A percentile compares a stretch with the other conserved stretches of the same genome.
These are phyloP conservation scores for Loriculus beryllinus DNA, from an alignment of 2,797 vertebrate genomes.

Conservation along the genomic window DNA sequence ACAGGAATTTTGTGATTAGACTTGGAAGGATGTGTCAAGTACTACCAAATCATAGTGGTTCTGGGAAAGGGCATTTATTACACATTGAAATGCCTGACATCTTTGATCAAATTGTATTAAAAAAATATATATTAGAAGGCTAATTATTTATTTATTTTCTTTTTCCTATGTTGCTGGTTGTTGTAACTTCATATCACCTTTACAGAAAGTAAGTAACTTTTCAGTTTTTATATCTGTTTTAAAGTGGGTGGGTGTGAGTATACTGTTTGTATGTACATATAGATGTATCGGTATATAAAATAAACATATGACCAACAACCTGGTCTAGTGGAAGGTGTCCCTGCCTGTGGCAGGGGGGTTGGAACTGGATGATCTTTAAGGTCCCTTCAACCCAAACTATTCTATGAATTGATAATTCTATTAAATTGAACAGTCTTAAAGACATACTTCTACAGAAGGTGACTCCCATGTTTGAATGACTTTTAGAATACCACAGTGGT, in stretches of 20 bases:
- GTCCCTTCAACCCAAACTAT: not conserved
- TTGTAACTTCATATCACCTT: slow-evolving; percentile 35
- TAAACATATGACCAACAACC: not conserved
- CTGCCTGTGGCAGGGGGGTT: not conserved
- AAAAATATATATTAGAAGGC: slow-evolving; percentile 8
- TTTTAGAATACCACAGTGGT: not conserved
- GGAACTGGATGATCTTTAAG: not conserved
- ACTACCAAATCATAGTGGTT: not conserved
- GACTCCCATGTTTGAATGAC: not conserved
- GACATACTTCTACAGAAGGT: not conserved
- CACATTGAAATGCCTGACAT: not conserved
- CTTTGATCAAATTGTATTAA: not conserved
- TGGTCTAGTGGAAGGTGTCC: not conserved
- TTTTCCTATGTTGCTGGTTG: slow-evolving; percentile 52
- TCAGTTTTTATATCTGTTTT: not conserved
- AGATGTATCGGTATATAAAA: not conserved
- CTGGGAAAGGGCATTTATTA: not conserved
- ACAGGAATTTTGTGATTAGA: not conserved
- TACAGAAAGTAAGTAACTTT: slow-evolving; percentile 78
- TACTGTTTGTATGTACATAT: not conserved
- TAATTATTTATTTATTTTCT: slow-evolving; percentile 52
- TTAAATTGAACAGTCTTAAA: not conserved
- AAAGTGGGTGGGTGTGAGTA: not conserved
- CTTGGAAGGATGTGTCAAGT: not conserved
- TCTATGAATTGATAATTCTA: not conserved